phyloP scores from a whole-genome alignment of 2,797 vertebrate species.

The Thamnophis elegans region DNA sequence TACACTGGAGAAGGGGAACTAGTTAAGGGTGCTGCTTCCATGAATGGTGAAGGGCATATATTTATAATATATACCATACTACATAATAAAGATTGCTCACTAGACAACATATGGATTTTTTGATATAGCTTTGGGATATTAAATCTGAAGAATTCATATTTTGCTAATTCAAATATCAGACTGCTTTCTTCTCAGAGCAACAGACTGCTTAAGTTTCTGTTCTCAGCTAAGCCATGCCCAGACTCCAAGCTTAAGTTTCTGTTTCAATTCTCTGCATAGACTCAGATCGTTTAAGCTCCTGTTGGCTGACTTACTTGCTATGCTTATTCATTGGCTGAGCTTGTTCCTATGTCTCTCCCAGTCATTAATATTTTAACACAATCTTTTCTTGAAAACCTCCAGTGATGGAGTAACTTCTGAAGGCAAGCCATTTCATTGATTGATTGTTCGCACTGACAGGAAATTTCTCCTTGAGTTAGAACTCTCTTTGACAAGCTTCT shows the following conservation, averaged over 20 bases:
- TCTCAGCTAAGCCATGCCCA: no score
- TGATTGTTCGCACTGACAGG: not conserved
- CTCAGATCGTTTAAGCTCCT: no score
- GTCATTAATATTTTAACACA: no score
- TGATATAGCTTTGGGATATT: not conserved
- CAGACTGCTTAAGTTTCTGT: no score
- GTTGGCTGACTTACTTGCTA: no score
- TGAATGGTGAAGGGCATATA: not conserved
- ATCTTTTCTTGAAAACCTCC: not conserved
- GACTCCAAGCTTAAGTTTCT: no score
- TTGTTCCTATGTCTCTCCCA: no score
- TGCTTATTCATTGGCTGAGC: no score
- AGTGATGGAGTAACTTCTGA: not conserved
- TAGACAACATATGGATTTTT: not conserved
- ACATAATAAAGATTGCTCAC: not conserved
- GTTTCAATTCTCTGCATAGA: no score
- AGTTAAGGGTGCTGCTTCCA: not conserved
- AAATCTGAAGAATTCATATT: not conserved
- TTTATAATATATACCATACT: not conserved
- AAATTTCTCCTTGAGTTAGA: not conserved
- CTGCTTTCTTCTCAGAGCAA: no score
- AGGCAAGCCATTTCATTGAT: not conserved
- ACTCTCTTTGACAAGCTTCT: not conserved
- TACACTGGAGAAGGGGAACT: not conserved
- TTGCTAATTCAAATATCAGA: not conserved